Evolutionary conservation across 2,113 vertebrate genomes (phyloP).

Genomic region (Uria lomvia): DNA sequence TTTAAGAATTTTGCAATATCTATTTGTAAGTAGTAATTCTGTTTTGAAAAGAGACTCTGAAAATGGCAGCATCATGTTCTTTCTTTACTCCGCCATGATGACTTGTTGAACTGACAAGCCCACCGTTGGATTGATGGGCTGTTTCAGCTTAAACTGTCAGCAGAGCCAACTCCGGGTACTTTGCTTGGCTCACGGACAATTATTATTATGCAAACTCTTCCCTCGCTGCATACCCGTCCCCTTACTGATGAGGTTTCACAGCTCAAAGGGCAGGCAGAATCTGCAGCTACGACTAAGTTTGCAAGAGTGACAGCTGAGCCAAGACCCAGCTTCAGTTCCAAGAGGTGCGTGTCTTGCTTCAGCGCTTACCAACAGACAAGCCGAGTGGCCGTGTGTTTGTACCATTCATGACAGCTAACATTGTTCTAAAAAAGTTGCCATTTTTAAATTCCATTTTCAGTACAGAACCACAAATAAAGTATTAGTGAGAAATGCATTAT

Average conservation of each 20-base stretch:
- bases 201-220: not conserved
- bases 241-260: not conserved
- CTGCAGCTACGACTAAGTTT: not conserved
- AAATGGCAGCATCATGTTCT: not conserved
- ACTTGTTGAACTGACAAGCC: not conserved
- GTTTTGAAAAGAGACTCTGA: conserved; percentile 6
- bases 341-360: not conserved
- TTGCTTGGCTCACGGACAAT: not conserved
- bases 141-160: not conserved
- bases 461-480: not conserved
- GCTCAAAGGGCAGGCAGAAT: not conserved
- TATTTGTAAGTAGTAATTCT: not conserved
- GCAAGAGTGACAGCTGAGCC: not conserved
- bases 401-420: not conserved
- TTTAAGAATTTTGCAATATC: not conserved
- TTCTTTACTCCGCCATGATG: not conserved
- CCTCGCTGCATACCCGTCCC: not conserved
- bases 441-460: not conserved
- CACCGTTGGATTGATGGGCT: not conserved
- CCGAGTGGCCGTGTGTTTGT: not conserved
- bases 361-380: not conserved
- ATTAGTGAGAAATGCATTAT: not conserved
- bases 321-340: not conserved
- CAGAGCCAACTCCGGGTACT: not conserved
- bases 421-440: not conserved